These are phyloP conservation scores for Phalloptychus januarius DNA, from an alignment of 2,797 vertebrate genomes.

Conservation along the genomic window DNA sequence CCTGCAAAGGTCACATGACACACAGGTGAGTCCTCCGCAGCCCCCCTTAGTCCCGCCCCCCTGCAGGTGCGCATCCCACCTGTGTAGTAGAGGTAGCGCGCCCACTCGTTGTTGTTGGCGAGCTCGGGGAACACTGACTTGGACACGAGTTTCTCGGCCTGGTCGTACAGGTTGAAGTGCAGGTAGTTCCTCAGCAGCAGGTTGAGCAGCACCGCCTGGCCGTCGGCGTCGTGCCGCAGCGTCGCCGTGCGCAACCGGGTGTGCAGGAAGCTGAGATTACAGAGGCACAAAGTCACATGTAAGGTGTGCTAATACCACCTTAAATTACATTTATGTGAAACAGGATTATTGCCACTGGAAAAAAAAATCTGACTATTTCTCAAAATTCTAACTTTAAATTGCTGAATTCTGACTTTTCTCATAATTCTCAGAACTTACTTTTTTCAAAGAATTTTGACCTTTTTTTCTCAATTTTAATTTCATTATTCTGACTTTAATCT, in stretches of 20 bases:
- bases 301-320: too few relatives aligned
- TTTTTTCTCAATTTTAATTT: too few relatives aligned
- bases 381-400: too few relatives aligned
- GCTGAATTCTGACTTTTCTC: too few relatives aligned
- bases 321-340: too few relatives aligned
- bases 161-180: conserved; percentile 95
- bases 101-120: conserved; percentile 99
- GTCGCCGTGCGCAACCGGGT: conserved; percentile 93
- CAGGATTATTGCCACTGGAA: too few relatives aligned
- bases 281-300: background rate
- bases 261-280: conserved; percentile 88
- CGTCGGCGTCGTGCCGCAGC: conserved; percentile 90
- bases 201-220: conserved; percentile 94
- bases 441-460: too few relatives aligned
- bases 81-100: conserved; percentile 95
- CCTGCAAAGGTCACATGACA: conserved; percentile 76
- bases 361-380: too few relatives aligned
- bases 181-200: conserved; percentile 96
- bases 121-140: conserved; percentile 96
- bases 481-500: too few relatives aligned
- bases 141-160: conserved; percentile 96
- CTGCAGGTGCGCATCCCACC: conserved; percentile 71
- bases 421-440: too few relatives aligned
- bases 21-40: background rate
- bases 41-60: rapidly evolving